Conservation (phyloP, 2,888 invertebrate species). For the Himalopsyche tibetana region DNA sequence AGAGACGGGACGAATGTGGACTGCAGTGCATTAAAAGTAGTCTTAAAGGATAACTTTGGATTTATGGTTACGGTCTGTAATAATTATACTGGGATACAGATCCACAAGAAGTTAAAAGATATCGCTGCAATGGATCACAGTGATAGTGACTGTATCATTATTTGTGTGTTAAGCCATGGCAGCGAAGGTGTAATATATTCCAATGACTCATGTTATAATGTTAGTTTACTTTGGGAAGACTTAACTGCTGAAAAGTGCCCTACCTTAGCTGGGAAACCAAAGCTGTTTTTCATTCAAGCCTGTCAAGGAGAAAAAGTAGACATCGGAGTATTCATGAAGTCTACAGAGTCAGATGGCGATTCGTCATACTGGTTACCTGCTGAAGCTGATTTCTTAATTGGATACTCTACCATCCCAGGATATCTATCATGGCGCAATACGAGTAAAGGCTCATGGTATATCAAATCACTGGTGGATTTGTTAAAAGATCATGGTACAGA, state of each 20-base stretch:
- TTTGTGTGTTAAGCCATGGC: conserved; percentile 81
- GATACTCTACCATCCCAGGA: conserved; percentile 95
- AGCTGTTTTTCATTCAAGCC: conserved; percentile 76
- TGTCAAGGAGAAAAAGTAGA: conserved; percentile 79
- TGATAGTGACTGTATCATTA: conserved; percentile 77
- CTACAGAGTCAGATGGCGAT: conserved; percentile 73
- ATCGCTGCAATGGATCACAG: conserved; percentile 77
- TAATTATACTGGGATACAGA: conserved; percentile 73
- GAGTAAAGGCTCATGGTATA: conserved; percentile 96
- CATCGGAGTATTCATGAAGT: conserved; percentile 73
- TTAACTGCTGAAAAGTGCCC: conserved; percentile 77
- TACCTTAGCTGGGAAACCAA: conserved; percentile 81
- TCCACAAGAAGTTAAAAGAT: conserved; percentile 72
- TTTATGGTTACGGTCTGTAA: conserved; percentile 73
- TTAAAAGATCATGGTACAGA: conserved; percentile 84
- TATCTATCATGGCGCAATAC: conserved; percentile 97
- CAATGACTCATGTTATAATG: conserved; percentile 75
- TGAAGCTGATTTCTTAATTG: conserved; percentile 95
- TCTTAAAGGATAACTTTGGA: conserved; percentile 71
- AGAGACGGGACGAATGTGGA: conserved; percentile 78
- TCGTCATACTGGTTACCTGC: conserved; percentile 89
- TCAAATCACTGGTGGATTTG: conserved; percentile 92
- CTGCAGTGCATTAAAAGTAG: conserved; percentile 72
- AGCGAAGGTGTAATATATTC: conserved; percentile 79
- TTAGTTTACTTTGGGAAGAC: conserved; percentile 74